Evolutionary conservation across 2,888 invertebrate genomes (phyloP), one percentile per base, ranked within the genome.

Genomic region (Stictocephala bisonia): DNA sequence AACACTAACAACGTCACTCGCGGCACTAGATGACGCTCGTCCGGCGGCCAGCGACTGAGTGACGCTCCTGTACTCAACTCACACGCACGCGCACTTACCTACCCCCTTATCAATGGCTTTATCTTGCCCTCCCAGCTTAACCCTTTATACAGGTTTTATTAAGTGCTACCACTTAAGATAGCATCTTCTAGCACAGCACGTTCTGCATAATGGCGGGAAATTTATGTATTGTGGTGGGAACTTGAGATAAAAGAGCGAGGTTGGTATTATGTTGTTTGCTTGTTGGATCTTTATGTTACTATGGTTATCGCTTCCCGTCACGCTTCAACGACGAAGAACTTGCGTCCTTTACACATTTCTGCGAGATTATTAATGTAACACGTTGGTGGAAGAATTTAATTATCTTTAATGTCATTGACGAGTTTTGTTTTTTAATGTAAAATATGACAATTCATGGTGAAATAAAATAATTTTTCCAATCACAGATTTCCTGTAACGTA

Each of bases 161-260:
- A 64, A 64, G 64, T 64, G 40, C 64, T 64, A 64, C n/a, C 24
- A 64, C 64, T 64, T 64, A 27, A 64, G 64, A 64, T 64, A 64
- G 40, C 64, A 64, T 64, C 64, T 64, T 64, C 26, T 44, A 44
- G 64, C 60, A 24, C 40, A 40, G 64, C 64, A 64, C 64, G 64
- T 64, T 64, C 64, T 64, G 64, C 64, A 64, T 64, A 64, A 64
- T 44, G 64, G 64, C 44, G 64, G 64, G n/a, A 41, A 64, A 44
- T 64, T 44, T 44, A 64, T 64, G 44, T 64, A 64, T 64, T 64
- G 40, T 22, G 44, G 44, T 11, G 64, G 44, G 24, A 64, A 64
- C 64, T 26, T 64, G 13, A 56, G 64, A 64, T 64, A 64, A 64
- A 44, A 20, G 44, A 26, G 44, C 44, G n/a, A n/a, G n/a, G n/a